Conservation (phyloP, 23 tunicate species). For the Corella eumyota region DNA sequence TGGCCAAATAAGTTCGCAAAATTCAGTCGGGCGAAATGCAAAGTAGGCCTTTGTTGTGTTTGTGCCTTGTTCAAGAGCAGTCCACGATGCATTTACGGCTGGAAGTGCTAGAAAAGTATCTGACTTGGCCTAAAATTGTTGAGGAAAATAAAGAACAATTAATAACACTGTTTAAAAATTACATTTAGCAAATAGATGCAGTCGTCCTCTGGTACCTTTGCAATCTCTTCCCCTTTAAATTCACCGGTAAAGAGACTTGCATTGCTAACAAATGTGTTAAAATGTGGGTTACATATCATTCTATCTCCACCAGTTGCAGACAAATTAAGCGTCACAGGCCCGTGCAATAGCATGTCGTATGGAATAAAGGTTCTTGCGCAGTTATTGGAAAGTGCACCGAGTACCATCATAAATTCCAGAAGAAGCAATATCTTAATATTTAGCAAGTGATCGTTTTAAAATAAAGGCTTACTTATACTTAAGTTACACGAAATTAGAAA, state of each 20-base stretch:
- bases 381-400: constrained; percentile 2
- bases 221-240: constrained; percentile 18
- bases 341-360: constrained; percentile 58
- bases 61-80: constrained; percentile 6
- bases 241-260: constrained; percentile 30
- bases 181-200: not conserved
- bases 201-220: too few species aligned
- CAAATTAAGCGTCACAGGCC: constrained; percentile 25
- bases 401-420: constrained; percentile 9
- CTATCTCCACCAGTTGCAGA: constrained; percentile 6
- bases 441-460: not conserved
- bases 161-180: not conserved
- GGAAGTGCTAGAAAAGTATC: constrained; percentile 27
- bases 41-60: constrained; percentile 7
- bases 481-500: not conserved
- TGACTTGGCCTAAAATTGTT: constrained; percentile 37
- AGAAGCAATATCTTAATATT: constrained; percentile 10
- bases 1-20: constrained; percentile 48
- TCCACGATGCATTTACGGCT: constrained; percentile 11
- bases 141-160: not conserved
- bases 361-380: constrained; percentile 16
- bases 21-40: constrained; percentile 14
- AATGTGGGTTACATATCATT: constrained; percentile 43
- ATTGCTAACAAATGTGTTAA: constrained; percentile 22
- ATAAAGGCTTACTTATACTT: too few species aligned